A percentile compares a stretch with the other conserved stretches of the same genome.
Conservation (phyloP, 30 jellyfish, hydroid and myxozoan genomes). For the Nemopilema nomurai region DNA sequence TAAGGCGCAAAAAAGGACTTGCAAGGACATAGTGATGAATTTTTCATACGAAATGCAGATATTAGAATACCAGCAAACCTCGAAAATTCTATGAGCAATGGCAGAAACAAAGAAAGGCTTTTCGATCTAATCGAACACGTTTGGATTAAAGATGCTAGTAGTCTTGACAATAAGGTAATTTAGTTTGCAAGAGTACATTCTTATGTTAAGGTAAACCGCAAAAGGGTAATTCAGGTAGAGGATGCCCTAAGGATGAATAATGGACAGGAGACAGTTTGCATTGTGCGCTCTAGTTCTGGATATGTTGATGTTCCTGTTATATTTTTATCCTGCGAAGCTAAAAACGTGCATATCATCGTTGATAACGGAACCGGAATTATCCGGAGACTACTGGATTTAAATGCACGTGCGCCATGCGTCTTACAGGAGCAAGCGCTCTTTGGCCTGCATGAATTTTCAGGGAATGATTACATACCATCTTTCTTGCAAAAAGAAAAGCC, state of each 20-base stretch:
- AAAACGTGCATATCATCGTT: conserved; percentile 10
- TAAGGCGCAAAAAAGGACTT: conserved; percentile 10
- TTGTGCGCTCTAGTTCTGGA: conserved; percentile 54
- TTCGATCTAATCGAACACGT: conserved; percentile 39
- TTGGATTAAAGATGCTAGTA: conserved; percentile 32
- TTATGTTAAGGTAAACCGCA: not conserved
- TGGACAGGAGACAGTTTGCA: conserved; percentile 24
- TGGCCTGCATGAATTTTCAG: conserved; percentile 59
- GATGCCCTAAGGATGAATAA: conserved; percentile 24
- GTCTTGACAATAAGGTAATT: conserved; percentile 24
- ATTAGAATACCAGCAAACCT: conserved; percentile 27
- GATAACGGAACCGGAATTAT: conserved; percentile 37
- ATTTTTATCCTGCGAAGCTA: not conserved
- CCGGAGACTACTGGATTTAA: conserved; percentile 18
- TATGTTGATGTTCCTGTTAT: conserved; percentile 18
- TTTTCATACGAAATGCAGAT: conserved; percentile 16
- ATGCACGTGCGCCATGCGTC: not conserved
- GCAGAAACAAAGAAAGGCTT: conserved; percentile 38
- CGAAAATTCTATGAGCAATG: conserved; percentile 11
- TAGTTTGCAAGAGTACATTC: conserved; percentile 41
- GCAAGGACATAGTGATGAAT: conserved; percentile 13
- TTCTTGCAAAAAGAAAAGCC: conserved; percentile 35
- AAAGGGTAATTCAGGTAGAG: not conserved
- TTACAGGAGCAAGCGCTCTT: not conserved
- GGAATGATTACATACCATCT: conserved; percentile 39